Evolutionary conservation across 2,797 vertebrate genomes (phyloP), one percentile per base, ranked within the genome.

Genomic region (Sebastes goodei): DNA sequence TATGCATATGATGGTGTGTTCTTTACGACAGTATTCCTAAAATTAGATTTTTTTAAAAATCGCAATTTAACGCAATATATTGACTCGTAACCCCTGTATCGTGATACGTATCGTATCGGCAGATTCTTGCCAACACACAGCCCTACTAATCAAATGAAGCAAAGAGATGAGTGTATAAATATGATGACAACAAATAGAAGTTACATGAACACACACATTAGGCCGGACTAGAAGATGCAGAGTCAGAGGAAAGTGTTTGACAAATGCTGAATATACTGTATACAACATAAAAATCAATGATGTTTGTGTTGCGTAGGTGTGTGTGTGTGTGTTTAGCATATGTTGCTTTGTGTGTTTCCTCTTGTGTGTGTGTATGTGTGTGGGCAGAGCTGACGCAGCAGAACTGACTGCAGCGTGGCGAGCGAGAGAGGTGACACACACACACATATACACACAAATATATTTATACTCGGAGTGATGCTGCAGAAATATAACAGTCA

Each of bases 351-450:
- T 71, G 38, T 62, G 20, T 59, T 67, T 61, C 32, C n/a, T 67
- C 20, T 60, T 73, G 64, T 70, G 55, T 70, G 38, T 70, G 20
- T 57, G 62, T 82, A 57, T 81, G 71, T 81, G 78, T 32, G 71
- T 70, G 64, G 32, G 61, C 33, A 66, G 63, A 32, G 78, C 82
- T 87, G 84, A 88, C 60, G 30, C 88, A 81, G 86, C 82, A 86
- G 72, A 86, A 85, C 60, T 72, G 46, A 78, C 77, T 71, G 81
- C 71, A 76, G 79, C 33, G n/a, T 72, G 67, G 76, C 1, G 53
- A 71, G 46, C 6, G 14, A 42, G 38, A 42, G 66, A 80, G 64
- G 56, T 6, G 14, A 60, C 67, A 38, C 35, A 38, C 35, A 25
- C 33, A 38, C 11, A 74, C 10, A 74, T 14, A 71, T 4, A 64